Conservation (phyloP, 2,113 vertebrate genomes). For the Carlito syrichta region DNA sequence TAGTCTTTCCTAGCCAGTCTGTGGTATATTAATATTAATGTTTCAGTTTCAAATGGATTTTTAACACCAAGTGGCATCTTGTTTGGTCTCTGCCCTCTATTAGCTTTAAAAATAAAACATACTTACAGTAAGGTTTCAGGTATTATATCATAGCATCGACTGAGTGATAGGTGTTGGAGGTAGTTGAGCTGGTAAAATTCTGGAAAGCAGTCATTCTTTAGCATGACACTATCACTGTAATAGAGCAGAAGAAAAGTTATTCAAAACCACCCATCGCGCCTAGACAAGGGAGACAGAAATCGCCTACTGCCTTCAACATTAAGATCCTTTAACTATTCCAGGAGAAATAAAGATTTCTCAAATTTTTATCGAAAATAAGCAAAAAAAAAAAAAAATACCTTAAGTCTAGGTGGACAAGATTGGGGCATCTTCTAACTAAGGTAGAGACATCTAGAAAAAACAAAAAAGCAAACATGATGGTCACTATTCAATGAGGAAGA, state of each 20-base stretch:
- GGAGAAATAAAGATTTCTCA: not conserved
- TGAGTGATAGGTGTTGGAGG: conserved; percentile 90
- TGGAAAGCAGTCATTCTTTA: conserved; percentile 89
- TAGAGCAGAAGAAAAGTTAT: not conserved
- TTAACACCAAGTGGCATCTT: not conserved
- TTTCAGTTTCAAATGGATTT: not conserved
- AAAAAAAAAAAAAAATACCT: conserved; percentile 83
- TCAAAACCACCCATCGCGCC: not conserved
- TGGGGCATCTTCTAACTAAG: conserved; percentile 88
- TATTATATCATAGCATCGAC: conserved; percentile 95
- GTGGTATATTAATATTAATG: not conserved
- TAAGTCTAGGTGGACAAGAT: conserved; percentile 89
- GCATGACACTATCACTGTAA: conserved; percentile 91
- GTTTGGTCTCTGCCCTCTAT: not conserved
- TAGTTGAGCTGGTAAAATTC: conserved; percentile 84
- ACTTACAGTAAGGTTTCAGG: conserved; percentile 89
- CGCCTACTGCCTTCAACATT: not conserved
- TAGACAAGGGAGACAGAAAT: not conserved
- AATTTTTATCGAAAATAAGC: not conserved
- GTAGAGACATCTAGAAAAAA: conserved; percentile 86
- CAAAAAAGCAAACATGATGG: not conserved
- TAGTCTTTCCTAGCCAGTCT: not conserved
- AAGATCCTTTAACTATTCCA: not conserved
- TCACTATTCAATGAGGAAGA: not conserved
- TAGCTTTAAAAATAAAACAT: not conserved